A percentile compares a stretch with the other conserved stretches of the same genome.
Conservation (phyloP, 2,888 invertebrate genomes). For the Gerosis bhagava region DNA sequence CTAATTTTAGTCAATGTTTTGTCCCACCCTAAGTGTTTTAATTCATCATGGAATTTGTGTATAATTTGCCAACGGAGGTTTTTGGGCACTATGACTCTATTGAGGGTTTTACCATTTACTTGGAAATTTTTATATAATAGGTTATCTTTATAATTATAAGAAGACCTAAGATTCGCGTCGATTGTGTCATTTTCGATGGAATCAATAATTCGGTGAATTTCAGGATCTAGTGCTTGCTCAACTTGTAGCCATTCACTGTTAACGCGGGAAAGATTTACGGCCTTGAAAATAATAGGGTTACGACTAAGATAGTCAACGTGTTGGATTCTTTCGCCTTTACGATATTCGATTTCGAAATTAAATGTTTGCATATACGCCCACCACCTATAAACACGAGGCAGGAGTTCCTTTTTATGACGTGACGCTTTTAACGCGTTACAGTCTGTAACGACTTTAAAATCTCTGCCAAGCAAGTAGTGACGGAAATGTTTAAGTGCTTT, state of each 20-base stretch:
- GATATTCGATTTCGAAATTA: background rate
- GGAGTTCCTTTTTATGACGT: conserved; percentile 36
- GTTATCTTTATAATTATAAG: background rate
- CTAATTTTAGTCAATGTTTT: conserved; percentile 30
- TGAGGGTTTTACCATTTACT: background rate
- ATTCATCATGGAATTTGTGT: conserved; percentile 27
- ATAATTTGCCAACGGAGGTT: conserved; percentile 35
- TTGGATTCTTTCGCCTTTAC: conserved; percentile 1
- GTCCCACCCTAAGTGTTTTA: conserved; percentile 35
- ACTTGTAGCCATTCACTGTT: background rate
- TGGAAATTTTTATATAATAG: conserved; percentile 6
- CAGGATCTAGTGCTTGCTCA: background rate
- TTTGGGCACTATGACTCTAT: background rate
- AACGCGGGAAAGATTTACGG: too few species aligned
- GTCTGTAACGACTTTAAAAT: conserved; percentile 32
- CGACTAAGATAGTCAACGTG: conserved; percentile 29
- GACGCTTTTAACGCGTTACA: conserved; percentile 40
- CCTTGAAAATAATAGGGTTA: too few species aligned
- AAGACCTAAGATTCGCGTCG: background rate
- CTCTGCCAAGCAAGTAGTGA: conserved; percentile 34
- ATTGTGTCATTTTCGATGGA: background rate
- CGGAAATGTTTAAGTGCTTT: conserved; percentile 38
- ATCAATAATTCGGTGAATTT: background rate
- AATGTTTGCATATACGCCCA: conserved; percentile 38
- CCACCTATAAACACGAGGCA: conserved; percentile 38